Evolutionary conservation across 2,113 vertebrate genomes (phyloP).

Genomic region (Hippocampus mohnikei): DNA sequence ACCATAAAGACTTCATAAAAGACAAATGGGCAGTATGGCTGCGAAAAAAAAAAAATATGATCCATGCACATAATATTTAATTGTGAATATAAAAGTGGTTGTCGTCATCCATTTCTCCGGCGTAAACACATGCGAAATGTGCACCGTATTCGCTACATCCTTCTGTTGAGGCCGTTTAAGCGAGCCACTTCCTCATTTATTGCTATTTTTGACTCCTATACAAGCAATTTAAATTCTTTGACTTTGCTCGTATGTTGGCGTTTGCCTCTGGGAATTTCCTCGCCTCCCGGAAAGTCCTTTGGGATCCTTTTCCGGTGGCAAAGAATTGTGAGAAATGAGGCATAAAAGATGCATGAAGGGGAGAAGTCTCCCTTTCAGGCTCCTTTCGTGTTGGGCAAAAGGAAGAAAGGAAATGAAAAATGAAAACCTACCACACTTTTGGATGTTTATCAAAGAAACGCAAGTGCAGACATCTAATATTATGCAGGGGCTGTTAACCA

Average conservation of each 20-base stretch:
- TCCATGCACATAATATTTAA: constrained; percentile 1
- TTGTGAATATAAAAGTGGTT: background rate
- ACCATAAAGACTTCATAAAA: constrained; percentile 6
- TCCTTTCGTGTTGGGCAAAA: background rate
- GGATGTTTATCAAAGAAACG: background rate
- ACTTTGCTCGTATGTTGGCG: constrained; percentile 12
- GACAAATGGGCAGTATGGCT: background rate
- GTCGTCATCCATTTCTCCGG: constrained; percentile 1
- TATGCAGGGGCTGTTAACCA: background rate
- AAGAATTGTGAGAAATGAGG: constrained; percentile 5
- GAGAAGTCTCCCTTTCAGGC: background rate
- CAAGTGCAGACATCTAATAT: background rate
- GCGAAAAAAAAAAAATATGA: background rate
- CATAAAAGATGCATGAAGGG: background rate
- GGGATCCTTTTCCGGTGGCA: constrained; percentile 3
- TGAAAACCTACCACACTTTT: background rate
- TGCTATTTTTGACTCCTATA: constrained; percentile 16
- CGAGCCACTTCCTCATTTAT: constrained; percentile 20
- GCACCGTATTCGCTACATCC: no score
- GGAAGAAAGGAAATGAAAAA: background rate
- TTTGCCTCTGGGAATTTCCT: constrained; percentile 20
- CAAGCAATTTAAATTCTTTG: constrained; percentile 29
- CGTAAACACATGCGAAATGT: background rate
- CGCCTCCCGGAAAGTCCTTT: constrained; percentile 9
- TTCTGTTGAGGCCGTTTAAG: background rate